phyloP scores from a whole-genome alignment of 2,797 vertebrate species.

The Sebastes jordani region DNA sequence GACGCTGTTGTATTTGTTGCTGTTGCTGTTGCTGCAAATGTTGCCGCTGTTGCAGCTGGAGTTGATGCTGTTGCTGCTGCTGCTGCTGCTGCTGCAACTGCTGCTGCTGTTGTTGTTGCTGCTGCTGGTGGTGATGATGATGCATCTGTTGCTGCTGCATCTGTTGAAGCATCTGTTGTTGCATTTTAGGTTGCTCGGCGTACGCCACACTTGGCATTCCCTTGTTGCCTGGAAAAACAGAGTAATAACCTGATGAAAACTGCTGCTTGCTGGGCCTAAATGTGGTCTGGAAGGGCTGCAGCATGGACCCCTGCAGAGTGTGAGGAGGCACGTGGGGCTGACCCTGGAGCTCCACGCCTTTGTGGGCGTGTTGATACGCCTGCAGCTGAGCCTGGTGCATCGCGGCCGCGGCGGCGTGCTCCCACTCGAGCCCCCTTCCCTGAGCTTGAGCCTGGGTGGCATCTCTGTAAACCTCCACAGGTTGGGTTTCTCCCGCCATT shows the following conservation, averaged over 20 bases:
- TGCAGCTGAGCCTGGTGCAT: constrained; percentile 81
- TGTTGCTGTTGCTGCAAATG: constrained; percentile 45
- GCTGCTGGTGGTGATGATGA: constrained; percentile 84
- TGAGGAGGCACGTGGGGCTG: constrained; percentile 64
- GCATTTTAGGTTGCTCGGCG: constrained; percentile 74
- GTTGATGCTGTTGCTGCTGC: constrained; percentile 78
- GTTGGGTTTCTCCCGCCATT: constrained; percentile 82
- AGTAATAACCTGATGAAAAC: constrained; percentile 81
- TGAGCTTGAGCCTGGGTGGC: constrained; percentile 65
- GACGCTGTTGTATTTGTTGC: constrained; percentile 50
- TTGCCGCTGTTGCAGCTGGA: constrained; percentile 66
- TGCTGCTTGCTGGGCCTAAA: constrained; percentile 88
- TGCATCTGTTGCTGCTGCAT: constrained; percentile 71
- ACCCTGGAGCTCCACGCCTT: constrained; percentile 66
- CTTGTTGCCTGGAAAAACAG: constrained; percentile 87
- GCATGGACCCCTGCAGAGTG: constrained; percentile 71
- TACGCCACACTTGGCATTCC: constrained; percentile 80
- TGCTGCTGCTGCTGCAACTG: constrained; percentile 73
- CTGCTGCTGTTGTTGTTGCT: constrained; percentile 76
- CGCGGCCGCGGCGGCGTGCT: constrained; percentile 62
- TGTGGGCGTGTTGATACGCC: constrained; percentile 82
- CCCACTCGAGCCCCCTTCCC: constrained; percentile 80
- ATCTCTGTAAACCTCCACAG: constrained; percentile 77
- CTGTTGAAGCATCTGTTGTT: constrained; percentile 74
- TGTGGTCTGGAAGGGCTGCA: constrained; percentile 90